Percentiles rank a stretch among this genome's conserved stretches.
Conservation (phyloP, 2,888 invertebrate genomes). For the Ypsolopha scabrella region DNA sequence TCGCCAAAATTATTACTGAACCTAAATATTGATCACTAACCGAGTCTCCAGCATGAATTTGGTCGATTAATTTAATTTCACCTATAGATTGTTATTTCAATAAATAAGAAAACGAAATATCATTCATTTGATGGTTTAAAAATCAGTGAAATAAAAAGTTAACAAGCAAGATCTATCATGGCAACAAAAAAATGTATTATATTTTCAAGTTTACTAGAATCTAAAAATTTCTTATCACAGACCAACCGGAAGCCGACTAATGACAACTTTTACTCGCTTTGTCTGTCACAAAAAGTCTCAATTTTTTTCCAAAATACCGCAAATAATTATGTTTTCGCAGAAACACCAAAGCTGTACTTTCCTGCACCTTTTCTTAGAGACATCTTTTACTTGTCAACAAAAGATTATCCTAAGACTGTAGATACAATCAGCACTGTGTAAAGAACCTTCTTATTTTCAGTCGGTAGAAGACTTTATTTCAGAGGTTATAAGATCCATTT, state of each 20-base stretch:
- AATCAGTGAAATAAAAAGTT: too few species aligned
- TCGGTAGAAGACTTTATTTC: conserved; percentile 1
- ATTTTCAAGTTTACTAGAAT: too few species aligned
- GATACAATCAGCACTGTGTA: conserved; percentile 16
- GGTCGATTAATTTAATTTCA: too few species aligned
- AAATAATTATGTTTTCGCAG: conserved; percentile 25
- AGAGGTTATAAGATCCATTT: background rate
- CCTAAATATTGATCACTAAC: too few species aligned
- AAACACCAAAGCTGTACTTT: conserved; percentile 30
- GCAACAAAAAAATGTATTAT: too few species aligned
- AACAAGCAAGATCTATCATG: too few species aligned
- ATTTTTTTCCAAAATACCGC: conserved; percentile 19
- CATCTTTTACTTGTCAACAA: conserved; percentile 58
- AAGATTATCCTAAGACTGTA: conserved; percentile 52
- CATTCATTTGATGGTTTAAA: too few species aligned
- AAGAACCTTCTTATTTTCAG: conserved; percentile 1
- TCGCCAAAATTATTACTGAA: too few species aligned
- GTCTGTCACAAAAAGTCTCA: conserved; percentile 22
- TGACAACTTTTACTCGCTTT: background rate
- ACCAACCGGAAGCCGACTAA: conserved; percentile 2
- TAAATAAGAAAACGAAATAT: too few species aligned
- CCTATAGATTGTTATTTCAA: too few species aligned
- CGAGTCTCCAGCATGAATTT: too few species aligned
- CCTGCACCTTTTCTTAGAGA: conserved; percentile 14
- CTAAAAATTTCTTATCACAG: too few species aligned